Evolutionary conservation across 2,113 vertebrate species (phyloP).

Genomic region (Heliornis fulica): DNA sequence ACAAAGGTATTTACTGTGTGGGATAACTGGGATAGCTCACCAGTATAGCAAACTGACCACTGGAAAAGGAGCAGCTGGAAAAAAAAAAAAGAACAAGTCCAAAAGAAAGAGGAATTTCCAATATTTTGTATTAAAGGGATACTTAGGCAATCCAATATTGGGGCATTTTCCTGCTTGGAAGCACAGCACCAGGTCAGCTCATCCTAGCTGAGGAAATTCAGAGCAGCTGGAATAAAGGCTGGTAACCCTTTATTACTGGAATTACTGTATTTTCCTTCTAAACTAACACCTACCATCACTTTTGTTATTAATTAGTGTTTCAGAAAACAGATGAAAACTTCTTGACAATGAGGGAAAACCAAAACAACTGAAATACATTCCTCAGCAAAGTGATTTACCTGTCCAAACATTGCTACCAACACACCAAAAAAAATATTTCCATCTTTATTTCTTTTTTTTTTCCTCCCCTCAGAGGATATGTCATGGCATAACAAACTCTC

Average conservation of each 20-base stretch:
- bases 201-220: background rate
- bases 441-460: background rate
- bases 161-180: background rate
- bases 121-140: background rate
- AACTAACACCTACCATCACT: background rate
- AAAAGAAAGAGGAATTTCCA: background rate
- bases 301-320: background rate
- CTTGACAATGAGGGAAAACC: background rate
- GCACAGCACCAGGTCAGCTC: background rate
- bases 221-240: background rate
- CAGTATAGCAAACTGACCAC: background rate
- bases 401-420: background rate
- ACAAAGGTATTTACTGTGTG: accelerated
- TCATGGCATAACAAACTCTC: background rate
- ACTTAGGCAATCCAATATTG: background rate
- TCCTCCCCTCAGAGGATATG: background rate
- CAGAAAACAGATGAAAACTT: background rate
- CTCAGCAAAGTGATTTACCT: background rate
- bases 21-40: background rate
- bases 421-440: background rate
- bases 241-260: background rate
- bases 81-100: too few species aligned
- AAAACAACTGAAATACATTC: background rate
- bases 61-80: background rate
- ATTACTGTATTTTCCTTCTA: background rate